phyloP scores from a whole-genome alignment of 2,797 vertebrate species.

The Epinephelus malabaricus region DNA sequence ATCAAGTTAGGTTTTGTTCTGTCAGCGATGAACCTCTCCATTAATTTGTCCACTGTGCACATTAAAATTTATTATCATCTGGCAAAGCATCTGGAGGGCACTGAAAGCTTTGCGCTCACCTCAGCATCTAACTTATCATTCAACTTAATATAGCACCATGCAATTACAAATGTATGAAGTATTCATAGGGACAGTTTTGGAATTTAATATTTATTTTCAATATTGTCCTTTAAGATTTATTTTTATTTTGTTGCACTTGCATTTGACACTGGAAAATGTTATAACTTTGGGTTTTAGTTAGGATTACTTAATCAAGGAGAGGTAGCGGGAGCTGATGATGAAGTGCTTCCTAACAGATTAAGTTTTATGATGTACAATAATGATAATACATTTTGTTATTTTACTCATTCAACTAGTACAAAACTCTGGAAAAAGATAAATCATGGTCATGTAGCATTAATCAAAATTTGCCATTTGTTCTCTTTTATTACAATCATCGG shows the following conservation, averaged over 20 bases:
- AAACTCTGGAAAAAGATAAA: constrained; percentile 24
- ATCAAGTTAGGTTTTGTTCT: neutral
- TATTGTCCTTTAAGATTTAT: neutral
- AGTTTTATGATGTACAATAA: neutral
- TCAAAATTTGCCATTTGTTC: constrained; percentile 77
- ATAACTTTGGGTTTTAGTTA: neutral
- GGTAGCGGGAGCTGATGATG: neutral
- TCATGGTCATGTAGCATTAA: constrained; percentile 52
- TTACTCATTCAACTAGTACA: neutral
- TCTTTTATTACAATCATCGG: constrained; percentile 87
- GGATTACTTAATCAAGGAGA: neutral
- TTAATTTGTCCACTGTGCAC: neutral
- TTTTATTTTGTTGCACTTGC: neutral
- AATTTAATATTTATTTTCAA: neutral
- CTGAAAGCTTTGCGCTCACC: neutral
- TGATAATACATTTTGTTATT: neutral
- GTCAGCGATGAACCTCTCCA: neutral
- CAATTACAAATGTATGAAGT: neutral
- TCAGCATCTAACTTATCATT: neutral
- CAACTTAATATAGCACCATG: neutral
- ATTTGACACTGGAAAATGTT: neutral
- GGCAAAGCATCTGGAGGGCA: neutral
- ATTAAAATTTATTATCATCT: neutral
- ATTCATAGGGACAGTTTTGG: neutral
- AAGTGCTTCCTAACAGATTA: neutral